Percentiles rank a stretch among this genome's conserved stretches.
These are phyloP conservation scores for Antechinus flavipes DNA, from an alignment of 2,113 vertebrate species.

Conservation along the genomic window DNA sequence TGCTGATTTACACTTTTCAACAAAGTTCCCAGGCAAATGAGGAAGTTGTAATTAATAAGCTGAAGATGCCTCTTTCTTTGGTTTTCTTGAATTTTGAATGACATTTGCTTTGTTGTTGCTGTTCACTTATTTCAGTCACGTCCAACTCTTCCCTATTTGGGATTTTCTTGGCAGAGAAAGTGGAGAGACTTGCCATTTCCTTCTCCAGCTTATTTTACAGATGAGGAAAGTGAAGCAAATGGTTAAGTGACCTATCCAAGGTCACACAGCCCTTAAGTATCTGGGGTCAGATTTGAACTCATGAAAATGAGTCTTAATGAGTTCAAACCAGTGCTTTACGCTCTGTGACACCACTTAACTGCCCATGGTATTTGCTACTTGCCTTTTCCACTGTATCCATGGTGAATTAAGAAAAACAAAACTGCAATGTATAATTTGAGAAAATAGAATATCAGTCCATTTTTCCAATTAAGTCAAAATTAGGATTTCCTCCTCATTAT, in stretches of 20 bases:
- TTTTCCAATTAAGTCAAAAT: not conserved
- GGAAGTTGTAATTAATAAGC: not conserved
- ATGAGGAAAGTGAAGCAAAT: not conserved
- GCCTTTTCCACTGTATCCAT: not conserved
- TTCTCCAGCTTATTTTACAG: not conserved
- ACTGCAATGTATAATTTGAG: not conserved
- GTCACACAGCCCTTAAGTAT: not conserved
- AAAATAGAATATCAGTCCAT: not conserved
- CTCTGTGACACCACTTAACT: not conserved
- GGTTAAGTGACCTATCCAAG: not conserved
- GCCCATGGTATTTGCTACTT: not conserved
- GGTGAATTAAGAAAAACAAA: not conserved
- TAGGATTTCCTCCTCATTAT: not conserved
- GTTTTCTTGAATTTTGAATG: not conserved
- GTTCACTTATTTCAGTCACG: not conserved
- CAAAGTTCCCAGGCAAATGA: conserved; percentile 26
- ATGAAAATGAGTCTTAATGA: not conserved
- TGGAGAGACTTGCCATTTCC: not conserved
- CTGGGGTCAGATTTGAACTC: not conserved
- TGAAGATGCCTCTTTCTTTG: not conserved
- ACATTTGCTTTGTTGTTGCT: not conserved
- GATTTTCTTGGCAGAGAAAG: not conserved
- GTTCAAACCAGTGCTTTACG: not conserved
- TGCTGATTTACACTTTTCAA: conserved; percentile 16
- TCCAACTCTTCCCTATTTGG: not conserved